These are phyloP conservation scores for Crenichthys baileyi DNA, from an alignment of 2,797 vertebrate species.

Conservation along the genomic window DNA sequence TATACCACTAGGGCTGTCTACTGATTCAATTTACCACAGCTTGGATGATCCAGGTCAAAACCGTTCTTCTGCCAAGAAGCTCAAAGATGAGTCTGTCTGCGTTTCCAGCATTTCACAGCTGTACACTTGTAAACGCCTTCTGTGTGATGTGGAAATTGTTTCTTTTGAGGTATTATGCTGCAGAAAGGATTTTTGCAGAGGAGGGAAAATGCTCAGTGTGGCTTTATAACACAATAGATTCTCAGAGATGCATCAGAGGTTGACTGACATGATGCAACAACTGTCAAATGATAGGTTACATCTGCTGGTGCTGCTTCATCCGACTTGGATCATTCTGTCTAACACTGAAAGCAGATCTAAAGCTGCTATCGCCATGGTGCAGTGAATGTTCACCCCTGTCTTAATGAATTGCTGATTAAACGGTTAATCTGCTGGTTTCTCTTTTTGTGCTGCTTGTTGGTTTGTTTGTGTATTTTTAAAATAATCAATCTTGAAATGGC, in stretches of 20 bases:
- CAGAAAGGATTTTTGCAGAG: slow-evolving; percentile 6
- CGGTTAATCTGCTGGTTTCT: not conserved
- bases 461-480: slow-evolving; percentile 4
- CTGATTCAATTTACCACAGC: not conserved
- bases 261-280: slow-evolving; percentile 4
- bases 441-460: not conserved
- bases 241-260: slow-evolving; percentile 10
- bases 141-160: not conserved
- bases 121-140: not conserved
- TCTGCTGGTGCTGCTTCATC: slow-evolving; percentile 11
- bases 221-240: slow-evolving; percentile 12
- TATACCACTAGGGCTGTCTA: not conserved
- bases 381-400: not conserved
- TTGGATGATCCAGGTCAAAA: slow-evolving; percentile 30
- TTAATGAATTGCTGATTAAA: not conserved
- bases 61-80: slow-evolving; percentile 23
- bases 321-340: slow-evolving; percentile 1
- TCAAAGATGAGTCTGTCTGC: slow-evolving; percentile 20
- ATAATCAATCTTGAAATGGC: slow-evolving; percentile 15
- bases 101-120: slow-evolving; percentile 33
- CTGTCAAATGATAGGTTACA: slow-evolving; percentile 7
- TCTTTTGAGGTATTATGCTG: slow-evolving; percentile 2
- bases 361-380: not conserved
- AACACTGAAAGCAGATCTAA: slow-evolving; percentile 15
- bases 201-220: not conserved